Evolutionary conservation across 2,888 invertebrate genomes (phyloP).

Genomic region (Chrysolina americana): DNA sequence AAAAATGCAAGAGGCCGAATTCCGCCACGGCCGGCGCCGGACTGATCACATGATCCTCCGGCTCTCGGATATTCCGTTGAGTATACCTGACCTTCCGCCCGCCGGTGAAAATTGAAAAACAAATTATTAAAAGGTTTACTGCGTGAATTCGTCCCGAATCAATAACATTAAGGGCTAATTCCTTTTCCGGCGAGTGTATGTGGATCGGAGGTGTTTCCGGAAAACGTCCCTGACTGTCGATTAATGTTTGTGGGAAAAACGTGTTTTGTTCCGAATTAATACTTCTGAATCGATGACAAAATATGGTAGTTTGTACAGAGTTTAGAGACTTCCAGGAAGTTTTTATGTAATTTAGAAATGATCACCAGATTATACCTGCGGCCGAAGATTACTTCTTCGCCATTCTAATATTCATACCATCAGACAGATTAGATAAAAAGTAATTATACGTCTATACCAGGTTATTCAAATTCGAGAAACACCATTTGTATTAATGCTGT

Average conservation of each 20-base stretch:
- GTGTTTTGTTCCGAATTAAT: not conserved
- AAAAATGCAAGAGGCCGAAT: not conserved
- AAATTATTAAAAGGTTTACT: constrained; percentile 27
- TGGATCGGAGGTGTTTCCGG: not conserved
- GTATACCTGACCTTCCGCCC: constrained; percentile 3
- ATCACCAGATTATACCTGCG: too few species aligned
- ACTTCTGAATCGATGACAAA: not conserved
- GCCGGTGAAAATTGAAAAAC: constrained; percentile 28
- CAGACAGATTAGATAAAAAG: too few species aligned
- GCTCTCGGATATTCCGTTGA: not conserved
- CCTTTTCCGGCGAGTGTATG: not conserved
- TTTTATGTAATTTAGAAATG: too few species aligned
- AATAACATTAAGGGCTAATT: constrained; percentile 15
- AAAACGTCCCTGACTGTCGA: not conserved
- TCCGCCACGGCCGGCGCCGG: not conserved
- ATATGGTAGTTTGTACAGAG: too few species aligned
- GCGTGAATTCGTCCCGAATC: not conserved
- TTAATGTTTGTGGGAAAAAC: not conserved
- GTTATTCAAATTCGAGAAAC: too few species aligned
- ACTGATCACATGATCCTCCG: not conserved
- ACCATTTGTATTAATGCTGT: too few species aligned
- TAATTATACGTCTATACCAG: too few species aligned
- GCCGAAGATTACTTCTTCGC: too few species aligned
- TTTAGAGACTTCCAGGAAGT: too few species aligned
- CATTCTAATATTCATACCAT: too few species aligned